A percentile compares a stretch with the other conserved stretches of the same genome.
Conservation (phyloP, 2,113 vertebrate species). For the Vulpes lagopus region DNA sequence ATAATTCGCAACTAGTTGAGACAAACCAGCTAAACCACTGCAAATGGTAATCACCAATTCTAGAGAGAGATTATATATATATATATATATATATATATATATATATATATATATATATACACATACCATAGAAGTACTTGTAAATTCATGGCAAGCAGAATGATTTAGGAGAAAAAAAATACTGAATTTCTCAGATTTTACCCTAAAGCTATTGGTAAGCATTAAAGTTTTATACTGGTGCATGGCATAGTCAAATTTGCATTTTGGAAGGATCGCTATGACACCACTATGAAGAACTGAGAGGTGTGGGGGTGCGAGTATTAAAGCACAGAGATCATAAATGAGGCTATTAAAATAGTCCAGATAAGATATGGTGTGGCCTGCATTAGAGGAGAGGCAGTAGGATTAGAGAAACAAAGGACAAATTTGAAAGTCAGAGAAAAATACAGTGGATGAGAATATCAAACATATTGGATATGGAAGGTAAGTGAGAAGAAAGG, state of each 20-base stretch:
- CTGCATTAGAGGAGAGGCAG: neutral
- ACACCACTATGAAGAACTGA: neutral
- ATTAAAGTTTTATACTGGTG: neutral
- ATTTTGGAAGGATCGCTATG: neutral
- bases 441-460: neutral
- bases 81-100: neutral
- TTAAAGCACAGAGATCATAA: neutral
- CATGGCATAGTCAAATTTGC: neutral
- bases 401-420: neutral
- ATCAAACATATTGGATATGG: neutral
- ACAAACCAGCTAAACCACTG: neutral
- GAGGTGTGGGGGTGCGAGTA: fast-evolving
- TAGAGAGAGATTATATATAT: neutral
- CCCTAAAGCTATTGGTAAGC: neutral
- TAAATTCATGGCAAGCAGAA: neutral
- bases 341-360: neutral
- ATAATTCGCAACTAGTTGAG: neutral
- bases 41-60: neutral
- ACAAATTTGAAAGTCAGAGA: constrained; percentile 2
- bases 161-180: neutral
- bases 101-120: neutral
- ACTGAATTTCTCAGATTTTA: neutral
- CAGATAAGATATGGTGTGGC: neutral
- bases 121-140: neutral
- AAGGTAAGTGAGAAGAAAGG: constrained; percentile 26